Evolutionary conservation across 2,113 vertebrate genomes (phyloP), one percentile per base, ranked within the genome.

Genomic region (Grammomys surdaster): DNA sequence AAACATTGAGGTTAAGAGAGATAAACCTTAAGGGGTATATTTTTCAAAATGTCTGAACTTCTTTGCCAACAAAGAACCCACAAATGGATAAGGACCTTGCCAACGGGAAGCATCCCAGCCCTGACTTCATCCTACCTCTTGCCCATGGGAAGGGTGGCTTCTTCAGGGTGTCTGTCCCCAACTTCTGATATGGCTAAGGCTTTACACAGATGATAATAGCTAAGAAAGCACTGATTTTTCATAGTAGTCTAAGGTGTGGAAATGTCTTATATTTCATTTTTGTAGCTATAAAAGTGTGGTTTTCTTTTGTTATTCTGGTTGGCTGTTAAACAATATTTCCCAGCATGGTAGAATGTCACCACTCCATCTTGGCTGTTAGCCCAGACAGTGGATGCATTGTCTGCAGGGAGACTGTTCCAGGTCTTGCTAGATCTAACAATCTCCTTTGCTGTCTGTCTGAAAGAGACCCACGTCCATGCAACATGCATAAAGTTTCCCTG

Each of bases 1-100:
- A 93, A 93, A 97, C 48, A 93, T 3, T 90, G 75, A 92, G 85
- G 82, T 88, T 94, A 56, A 81, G 76, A 91, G 60, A 97, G 88
- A 88, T 58, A 88, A 81, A 88, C 85, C 36, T 95, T 93, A 19
- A 60, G 65, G 80, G 56, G 17, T 65, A 17, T 82, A 56, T 56
- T 95, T 95, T 75, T 88, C 60, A 70, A 43, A 80, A 33, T 0
- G 2, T 40, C 69, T 91, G 36, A 43, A 28, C 36, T 88, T 82
- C 40, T 90, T 54, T 81, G 58, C 65, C n/a, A 88, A 88, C 88
- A 80, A 46, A 90, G 89, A 92, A 90, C 36, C 51, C 81, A 89
- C 40, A 75, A 88, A 81, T 80, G 65, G 67, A 81, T 13, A 7
- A 26, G 28, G 43, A 51, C 65, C 54, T 80, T 65, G 84, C 1